phyloP scores from a whole-genome alignment of 2,113 vertebrate genomes.

The Cariama cristata region DNA sequence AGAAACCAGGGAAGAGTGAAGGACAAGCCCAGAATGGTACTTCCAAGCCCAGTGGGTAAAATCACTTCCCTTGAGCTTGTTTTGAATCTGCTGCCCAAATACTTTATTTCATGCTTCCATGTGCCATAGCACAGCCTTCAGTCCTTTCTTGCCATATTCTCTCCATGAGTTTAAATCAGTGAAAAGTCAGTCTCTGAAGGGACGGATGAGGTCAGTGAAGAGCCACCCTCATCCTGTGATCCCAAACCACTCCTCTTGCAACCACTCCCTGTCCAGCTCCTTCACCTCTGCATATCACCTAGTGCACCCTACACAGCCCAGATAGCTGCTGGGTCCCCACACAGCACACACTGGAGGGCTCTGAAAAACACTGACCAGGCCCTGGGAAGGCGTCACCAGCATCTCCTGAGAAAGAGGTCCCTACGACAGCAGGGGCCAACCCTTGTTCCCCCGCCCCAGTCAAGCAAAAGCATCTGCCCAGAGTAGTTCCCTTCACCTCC shows the following conservation, averaged over 20 bases:
- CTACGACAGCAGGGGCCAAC: not conserved
- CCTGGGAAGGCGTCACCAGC: not conserved
- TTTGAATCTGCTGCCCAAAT: not conserved
- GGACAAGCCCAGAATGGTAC: not conserved
- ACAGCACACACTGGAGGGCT: not conserved
- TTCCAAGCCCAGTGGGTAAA: not conserved
- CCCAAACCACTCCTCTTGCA: not conserved
- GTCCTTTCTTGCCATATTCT: not conserved
- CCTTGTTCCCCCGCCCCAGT: not conserved
- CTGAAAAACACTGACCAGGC: not conserved
- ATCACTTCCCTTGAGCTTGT: not conserved
- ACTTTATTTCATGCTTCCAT: not conserved
- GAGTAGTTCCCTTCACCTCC: conserved; percentile 77
- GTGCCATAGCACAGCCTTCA: not conserved
- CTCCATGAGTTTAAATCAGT: not conserved
- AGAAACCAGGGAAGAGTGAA: not conserved
- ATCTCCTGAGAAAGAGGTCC: not conserved
- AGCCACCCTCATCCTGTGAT: not conserved
- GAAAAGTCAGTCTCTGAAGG: not conserved
- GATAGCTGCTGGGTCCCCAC: not conserved
- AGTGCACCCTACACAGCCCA: not conserved
- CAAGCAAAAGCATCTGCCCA: not conserved
- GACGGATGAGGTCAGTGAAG: not conserved
- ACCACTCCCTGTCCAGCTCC: not conserved
- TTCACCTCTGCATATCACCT: not conserved